Base-by-base conservation (phyloP, 2,113 vertebrate genomes). In the Eurystomus gularis region DNA sequence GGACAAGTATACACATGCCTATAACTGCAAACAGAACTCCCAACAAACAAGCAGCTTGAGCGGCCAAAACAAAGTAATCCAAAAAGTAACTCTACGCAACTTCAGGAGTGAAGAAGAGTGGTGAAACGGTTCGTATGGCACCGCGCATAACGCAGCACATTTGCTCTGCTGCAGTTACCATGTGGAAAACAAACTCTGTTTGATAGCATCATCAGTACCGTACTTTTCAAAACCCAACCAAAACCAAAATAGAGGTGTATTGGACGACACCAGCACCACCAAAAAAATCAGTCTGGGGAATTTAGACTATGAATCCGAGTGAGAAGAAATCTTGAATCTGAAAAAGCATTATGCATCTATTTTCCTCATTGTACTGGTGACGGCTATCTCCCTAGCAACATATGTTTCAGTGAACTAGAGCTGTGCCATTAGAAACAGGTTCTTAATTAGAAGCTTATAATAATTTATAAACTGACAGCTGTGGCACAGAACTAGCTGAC, bases 381-480 rank as follows among this genome's bases (percentile, higher is more conserved):
- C 11, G 1, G 66, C 65, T 70, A 57, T 87, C 70, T 92, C 94
- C 91, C 61, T 95, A 42, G 91, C 93, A 96, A 97, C 94, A 85
- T 91, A 89, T 44, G 88, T 87, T 94, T 69, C 86, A 89, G 82
- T 73, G 77, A 97, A 91, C 86, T 48, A 87, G 37, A 93, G 86
- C 91, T 89, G 25, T 94, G 91, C 86, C 94, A 92, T 92, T 79
- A 89, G 83, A 96, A 97, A 85, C 83, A 91, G 91, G 86, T 94
- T 95, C 91, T 92, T 97, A 97, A 96, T 95, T 94, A 97, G 90
- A 83, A 97, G 88, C 95, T 91, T 96, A 95, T 70, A 93, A 87
- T 82, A 89, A 94, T 77, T 84, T 72, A 84, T 72, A 80, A 96
- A 79, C 88, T 69, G 90, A 87, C 93, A 96, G 94, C 94, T 97